Evolutionary conservation across 2,113 vertebrate genomes (phyloP), one percentile per base, ranked within the genome.

Genomic region (Paralichthys olivaceus): DNA sequence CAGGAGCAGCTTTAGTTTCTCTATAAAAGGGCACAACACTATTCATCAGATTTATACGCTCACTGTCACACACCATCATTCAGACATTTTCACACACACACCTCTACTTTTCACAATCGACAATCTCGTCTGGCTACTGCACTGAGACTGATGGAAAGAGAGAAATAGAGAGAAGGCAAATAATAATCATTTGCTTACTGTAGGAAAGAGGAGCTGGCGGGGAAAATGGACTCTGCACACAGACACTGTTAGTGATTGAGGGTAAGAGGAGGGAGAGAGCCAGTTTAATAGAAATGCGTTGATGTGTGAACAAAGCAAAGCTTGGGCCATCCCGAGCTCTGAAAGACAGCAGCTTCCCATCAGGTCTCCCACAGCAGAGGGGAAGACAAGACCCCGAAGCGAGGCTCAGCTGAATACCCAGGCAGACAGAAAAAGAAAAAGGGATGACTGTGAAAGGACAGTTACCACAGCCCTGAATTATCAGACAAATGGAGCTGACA

Each of bases 51-150:
- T 64, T 55, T 70, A 62, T 54, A 82, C 15, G 29, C 72, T 65
- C 75, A 59, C 72, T 66, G 49, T 69, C 70, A 59, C 61, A 60
- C 55, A 15, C 64, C 22, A 14, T 17, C 37, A 49, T 61, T n/a
- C 20, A 14, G 22, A 66, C 59, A 43, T 26, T 53, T 34, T 54
- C 51, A 49, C 54, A 45, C 74, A 55, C 54, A 32, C 51, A 66
- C 6, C 78, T 74, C 55, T 29, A 25, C 23, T 68, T 49, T 75
- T 57, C 74, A 37, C 53, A 77, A 62, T 67, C 47, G 72, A 83
- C 90, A 92, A 93, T 92, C 90, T 94, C 81, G 26, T 90, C 84
- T 69, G 89, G 92, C 90, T 90, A 90, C 85, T 92, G 87, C 91
- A 89, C 70, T 74, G 75, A 89, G 78, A 91, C 89, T 83, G 73